Percentiles rank a stretch among this genome's conserved stretches.
phyloP scores from a whole-genome alignment of 2,113 vertebrate genomes.

The Chloroceryle aenea region DNA sequence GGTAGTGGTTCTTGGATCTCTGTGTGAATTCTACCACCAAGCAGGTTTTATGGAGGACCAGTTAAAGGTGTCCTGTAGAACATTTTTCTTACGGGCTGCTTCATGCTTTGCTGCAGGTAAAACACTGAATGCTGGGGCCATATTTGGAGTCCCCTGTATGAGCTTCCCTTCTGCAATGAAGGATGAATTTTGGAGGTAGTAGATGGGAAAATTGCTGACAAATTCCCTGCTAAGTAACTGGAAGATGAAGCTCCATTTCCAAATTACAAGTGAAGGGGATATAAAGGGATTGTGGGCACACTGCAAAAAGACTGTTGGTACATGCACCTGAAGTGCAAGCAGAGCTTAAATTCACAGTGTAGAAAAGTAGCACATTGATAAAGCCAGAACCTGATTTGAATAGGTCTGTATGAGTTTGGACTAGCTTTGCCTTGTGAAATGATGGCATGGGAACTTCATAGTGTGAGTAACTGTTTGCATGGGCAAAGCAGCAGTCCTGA shows the following conservation, averaged over 20 bases:
- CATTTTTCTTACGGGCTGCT: not conserved
- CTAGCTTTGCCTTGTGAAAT: not conserved
- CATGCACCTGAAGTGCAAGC: not conserved
- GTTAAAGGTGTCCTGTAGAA: not conserved
- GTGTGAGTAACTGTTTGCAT: not conserved
- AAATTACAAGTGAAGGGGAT: not conserved
- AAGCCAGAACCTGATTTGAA: not conserved
- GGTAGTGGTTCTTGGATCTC: not conserved
- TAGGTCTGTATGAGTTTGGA: not conserved
- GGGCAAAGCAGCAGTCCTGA: not conserved
- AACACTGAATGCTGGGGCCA: accelerated
- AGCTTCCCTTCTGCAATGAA: not conserved
- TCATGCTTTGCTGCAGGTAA: not conserved
- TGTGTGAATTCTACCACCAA: not conserved
- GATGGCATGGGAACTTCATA: not conserved
- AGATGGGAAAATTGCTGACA: not conserved
- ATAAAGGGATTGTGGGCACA: not conserved
- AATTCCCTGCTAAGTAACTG: not conserved
- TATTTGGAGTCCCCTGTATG: not conserved
- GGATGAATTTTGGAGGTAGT: not conserved
- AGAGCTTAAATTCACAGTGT: not conserved
- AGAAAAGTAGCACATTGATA: not conserved
- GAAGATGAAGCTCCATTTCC: not conserved
- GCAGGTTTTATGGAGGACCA: not conserved
- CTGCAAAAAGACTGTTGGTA: not conserved